Evolutionary conservation across 2,888 invertebrate genomes (phyloP).

Genomic region (Camponotus fellah): DNA sequence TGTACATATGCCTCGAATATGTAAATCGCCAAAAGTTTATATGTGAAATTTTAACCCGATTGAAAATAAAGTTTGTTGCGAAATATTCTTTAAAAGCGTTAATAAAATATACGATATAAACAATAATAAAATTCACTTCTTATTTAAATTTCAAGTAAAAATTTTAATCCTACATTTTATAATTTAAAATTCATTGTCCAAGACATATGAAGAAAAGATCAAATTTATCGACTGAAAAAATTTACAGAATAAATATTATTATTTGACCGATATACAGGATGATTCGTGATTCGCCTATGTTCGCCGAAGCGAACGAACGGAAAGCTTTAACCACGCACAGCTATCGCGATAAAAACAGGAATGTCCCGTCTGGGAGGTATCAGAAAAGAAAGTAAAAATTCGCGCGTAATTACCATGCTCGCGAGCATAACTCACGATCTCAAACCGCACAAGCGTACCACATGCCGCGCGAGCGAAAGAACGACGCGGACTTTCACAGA

Average conservation of each 20-base stretch:
- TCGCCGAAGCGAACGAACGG: background rate
- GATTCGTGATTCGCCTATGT: slow-evolving; percentile 18
- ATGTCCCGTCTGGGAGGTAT: background rate
- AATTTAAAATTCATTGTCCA: background rate
- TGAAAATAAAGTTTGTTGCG: background rate
- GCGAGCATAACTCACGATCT: slow-evolving; percentile 52
- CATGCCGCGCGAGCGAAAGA: slow-evolving; percentile 47
- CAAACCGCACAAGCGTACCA: slow-evolving; percentile 46
- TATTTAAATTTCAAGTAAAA: background rate
- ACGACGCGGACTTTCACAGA: slow-evolving; percentile 61
- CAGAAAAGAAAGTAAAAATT: slow-evolving; percentile 20
- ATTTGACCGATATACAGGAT: background rate
- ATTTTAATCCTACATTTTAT: background rate
- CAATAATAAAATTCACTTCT: background rate
- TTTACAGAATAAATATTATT: too few relatives aligned
- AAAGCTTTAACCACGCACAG: slow-evolving; percentile 20
- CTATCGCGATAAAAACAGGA: slow-evolving; percentile 28
- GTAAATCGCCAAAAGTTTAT: background rate
- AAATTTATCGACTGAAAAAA: background rate
- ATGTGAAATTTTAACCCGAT: background rate
- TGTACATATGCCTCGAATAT: background rate
- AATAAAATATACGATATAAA: background rate
- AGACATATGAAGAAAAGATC: background rate
- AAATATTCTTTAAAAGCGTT: background rate
- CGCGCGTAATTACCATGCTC: slow-evolving; percentile 50